A percentile compares a stretch with the other conserved stretches of the same genome.
phyloP scores from a whole-genome alignment of 1,140 invertebrate genomes.

The Euwallacea fornicatus region DNA sequence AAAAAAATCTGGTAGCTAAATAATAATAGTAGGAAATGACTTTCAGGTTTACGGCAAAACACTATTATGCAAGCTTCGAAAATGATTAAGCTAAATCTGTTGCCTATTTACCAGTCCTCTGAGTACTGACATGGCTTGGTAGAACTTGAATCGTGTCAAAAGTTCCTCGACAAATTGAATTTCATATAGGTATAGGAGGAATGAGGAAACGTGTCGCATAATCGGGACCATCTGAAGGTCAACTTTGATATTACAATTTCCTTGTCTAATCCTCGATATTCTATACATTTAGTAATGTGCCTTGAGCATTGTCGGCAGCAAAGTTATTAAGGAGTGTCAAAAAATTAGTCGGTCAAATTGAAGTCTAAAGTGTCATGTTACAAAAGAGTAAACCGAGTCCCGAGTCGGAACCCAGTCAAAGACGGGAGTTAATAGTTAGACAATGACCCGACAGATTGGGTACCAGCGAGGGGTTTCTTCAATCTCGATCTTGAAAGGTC shows the following conservation, averaged over 20 bases:
- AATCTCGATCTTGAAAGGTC: constrained; percentile 22
- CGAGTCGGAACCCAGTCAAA: constrained; percentile 27
- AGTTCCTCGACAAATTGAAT: not conserved
- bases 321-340: too few relatives aligned
- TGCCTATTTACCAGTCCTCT: not conserved
- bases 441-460: constrained; percentile 36
- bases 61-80: constrained; percentile 29
- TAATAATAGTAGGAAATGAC: constrained; percentile 34
- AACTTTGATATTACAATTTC: too few relatives aligned
- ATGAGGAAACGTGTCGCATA: not conserved
- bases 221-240: too few relatives aligned
- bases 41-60: constrained; percentile 24
- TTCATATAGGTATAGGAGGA: not conserved
- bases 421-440: constrained; percentile 28
- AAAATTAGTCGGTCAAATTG: too few relatives aligned
- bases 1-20: constrained; percentile 29
- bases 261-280: too few relatives aligned
- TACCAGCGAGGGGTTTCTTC: constrained; percentile 35
- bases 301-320: too few relatives aligned
- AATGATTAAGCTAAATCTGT: constrained; percentile 25
- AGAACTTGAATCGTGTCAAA: not conserved
- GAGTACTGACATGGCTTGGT: too few relatives aligned
- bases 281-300: too few relatives aligned
- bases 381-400: constrained; percentile 15
- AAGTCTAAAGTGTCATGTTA: constrained; percentile 21